Evolutionary conservation across 2,113 vertebrate species (phyloP).

Genomic region (Amblyornis subalaris): DNA sequence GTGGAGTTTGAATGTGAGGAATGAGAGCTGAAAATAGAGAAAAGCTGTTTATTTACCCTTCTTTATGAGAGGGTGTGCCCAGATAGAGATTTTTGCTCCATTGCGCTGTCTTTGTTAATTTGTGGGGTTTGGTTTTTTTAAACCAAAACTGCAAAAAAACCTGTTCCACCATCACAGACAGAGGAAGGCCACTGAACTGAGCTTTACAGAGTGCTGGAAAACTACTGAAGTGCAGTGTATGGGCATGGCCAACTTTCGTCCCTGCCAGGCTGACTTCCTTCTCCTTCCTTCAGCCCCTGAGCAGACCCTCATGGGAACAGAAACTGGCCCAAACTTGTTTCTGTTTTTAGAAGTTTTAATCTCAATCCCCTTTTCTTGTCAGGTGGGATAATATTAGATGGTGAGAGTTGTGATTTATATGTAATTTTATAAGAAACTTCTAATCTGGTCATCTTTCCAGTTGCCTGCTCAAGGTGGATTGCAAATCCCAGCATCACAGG

Average conservation of each 20-base stretch:
- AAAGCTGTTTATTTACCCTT: slow-evolving; percentile 5
- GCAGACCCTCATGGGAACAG: neutral
- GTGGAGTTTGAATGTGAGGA: slow-evolving; percentile 25
- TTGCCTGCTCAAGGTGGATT: neutral
- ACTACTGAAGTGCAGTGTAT: neutral
- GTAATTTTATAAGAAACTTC: neutral
- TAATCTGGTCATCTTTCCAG: neutral
- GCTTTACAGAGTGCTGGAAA: slow-evolving; percentile 10
- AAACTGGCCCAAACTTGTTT: neutral
- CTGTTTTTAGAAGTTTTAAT: neutral
- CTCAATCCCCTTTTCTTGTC: neutral
- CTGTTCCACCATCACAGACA: neutral
- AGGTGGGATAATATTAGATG: neutral
- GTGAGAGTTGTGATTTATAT: neutral
- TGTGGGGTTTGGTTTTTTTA: accelerated
- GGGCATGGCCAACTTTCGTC: accelerated
- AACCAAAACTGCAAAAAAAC: neutral
- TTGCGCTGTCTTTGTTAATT: neutral
- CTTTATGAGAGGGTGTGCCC: neutral
- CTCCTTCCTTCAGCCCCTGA: neutral
- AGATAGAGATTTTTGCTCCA: slow-evolving; percentile 8
- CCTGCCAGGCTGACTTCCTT: accelerated
- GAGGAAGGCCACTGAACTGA: neutral
- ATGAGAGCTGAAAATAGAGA: slow-evolving; percentile 11
- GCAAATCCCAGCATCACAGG: neutral